phyloP scores from a whole-genome alignment of 1,140 invertebrate genomes.

The Philopotamus ludificatus region DNA sequence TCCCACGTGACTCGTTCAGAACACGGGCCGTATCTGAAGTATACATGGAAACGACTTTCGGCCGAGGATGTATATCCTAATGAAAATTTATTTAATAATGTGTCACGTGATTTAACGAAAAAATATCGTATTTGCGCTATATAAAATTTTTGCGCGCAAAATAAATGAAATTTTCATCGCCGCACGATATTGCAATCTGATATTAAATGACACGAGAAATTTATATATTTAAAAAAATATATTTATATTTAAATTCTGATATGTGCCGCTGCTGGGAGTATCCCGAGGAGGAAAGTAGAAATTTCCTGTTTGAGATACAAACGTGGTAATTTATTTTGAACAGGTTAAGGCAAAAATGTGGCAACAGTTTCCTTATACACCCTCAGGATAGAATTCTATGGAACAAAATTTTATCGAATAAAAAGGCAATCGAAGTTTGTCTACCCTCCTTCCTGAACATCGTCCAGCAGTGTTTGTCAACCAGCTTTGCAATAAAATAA shows the following conservation, averaged over 20 bases:
- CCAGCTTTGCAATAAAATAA: no score
- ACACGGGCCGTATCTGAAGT: not conserved
- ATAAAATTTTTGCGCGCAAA: no score
- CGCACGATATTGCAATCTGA: no score
- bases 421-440: constrained; percentile 32
- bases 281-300: not conserved
- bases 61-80: not conserved
- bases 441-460: constrained; percentile 12
- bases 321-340: constrained; percentile 24
- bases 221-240: no score
- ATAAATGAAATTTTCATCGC: no score
- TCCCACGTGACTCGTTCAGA: not conserved
- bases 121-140: no score
- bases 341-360: constrained; percentile 22
- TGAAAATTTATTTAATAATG: not conserved
- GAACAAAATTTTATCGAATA: constrained; percentile 29
- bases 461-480: constrained; percentile 3
- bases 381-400: constrained; percentile 21
- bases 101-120: not conserved
- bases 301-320: not conserved
- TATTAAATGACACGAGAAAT: no score
- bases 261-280: not conserved
- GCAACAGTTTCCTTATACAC: constrained; percentile 21
- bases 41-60: not conserved
- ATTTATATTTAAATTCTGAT: no score